Percentiles rank a stretch among this genome's conserved stretches.
Conservation (phyloP, 1,140 invertebrate genomes). For the Conus ventricosus region DNA sequence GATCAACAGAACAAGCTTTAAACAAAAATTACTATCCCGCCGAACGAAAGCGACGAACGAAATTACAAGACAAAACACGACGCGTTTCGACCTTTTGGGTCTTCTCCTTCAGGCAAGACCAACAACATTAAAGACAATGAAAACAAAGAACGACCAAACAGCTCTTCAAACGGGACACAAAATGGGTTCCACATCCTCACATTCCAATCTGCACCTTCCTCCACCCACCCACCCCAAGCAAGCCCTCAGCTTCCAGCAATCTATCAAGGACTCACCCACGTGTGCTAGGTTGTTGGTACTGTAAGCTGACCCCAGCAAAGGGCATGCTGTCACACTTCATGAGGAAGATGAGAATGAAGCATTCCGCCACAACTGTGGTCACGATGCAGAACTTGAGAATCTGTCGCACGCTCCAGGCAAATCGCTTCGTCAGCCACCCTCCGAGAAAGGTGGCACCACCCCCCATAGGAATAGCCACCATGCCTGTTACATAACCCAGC, state of each 20-base stretch:
- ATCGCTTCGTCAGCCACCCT: slow-evolving; percentile 86
- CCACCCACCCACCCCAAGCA: background rate
- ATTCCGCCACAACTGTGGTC: slow-evolving; percentile 78
- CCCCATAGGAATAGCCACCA: slow-evolving; percentile 84
- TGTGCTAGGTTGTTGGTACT: slow-evolving; percentile 31
- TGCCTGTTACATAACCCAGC: slow-evolving; percentile 73
- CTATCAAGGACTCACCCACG: background rate
- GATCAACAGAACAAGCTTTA: no score
- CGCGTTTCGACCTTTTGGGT: no score
- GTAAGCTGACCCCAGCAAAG: slow-evolving; percentile 84
- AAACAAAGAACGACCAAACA: no score
- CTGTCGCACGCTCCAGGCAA: slow-evolving; percentile 83
- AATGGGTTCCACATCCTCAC: background rate
- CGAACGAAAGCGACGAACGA: no score
- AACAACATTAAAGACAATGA: no score
- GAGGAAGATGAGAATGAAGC: slow-evolving; percentile 82
- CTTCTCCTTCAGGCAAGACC: no score
- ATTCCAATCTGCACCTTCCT: background rate
- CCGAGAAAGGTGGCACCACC: slow-evolving; percentile 86
- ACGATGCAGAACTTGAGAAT: slow-evolving; percentile 85
- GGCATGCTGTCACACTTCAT: slow-evolving; percentile 84
- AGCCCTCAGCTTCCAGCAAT: background rate
- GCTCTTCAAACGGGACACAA: background rate
- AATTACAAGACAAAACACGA: no score
- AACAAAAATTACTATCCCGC: no score